Base-by-base conservation (phyloP, 2,113 vertebrate species). In the Osmerus eperlanus region DNA sequence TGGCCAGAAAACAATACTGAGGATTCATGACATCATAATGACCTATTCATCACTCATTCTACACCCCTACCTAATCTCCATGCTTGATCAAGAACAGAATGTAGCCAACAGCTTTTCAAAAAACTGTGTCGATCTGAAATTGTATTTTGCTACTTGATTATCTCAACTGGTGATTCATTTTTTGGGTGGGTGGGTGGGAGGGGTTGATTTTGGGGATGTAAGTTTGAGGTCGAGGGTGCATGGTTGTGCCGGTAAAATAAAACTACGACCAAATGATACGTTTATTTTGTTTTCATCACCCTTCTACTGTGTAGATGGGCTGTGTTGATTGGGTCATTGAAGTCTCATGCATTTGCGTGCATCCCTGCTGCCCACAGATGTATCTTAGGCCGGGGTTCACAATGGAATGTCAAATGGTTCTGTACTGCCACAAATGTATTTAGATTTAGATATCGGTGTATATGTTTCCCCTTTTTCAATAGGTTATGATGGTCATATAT, bases 371-470 rank as follows among this genome's bases (percentile, higher is more conserved):
- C 83, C 78, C 82, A 86, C 78, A 75, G 76, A 76, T 86, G 87
- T 89, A 47, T 88, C 84, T 87, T 83, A 85, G 84, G 89, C 87
- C 88, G 88, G 86, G 81, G 82, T 85, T 85, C 86, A 89, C 87
- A 78, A 88, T 90, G 87, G 85, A 88, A 90, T 89, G 87, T 89
- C 86, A 88, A 67, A 86, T 88, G 87, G 88, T 90, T 90, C 86
- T 90, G 89, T 90, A 83, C 89, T 90, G 89, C 89, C 89, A 90
- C 86, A 89, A 87, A 83, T 89, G 87, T 89, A 86, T 84, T 79
- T 89, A 90, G 85, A 83, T 80, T 85, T 89, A 90, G 89, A 86
- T 88, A 86, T 88, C 80, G 80, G 80, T 88, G 82, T 88, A 81
- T 90, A 81, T 87, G 84, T 84, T 29, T 83, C 83, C 86, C 61